These are phyloP conservation scores for Parasteatoda tepidariorum DNA, from an alignment of 1,140 invertebrate species.

Conservation along the genomic window DNA sequence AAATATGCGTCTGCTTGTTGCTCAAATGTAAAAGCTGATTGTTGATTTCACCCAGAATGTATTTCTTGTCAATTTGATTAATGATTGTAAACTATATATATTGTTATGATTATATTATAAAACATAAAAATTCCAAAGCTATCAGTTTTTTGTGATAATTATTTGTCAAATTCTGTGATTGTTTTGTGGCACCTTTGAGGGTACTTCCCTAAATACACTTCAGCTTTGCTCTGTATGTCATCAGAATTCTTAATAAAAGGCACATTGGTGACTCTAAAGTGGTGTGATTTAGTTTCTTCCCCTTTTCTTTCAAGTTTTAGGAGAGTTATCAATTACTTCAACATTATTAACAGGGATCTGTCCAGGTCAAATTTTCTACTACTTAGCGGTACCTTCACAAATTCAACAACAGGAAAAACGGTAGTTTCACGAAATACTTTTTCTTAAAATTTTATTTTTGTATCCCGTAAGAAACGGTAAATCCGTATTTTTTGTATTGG, in stretches of 20 bases:
- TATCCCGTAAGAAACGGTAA: too few relatives aligned
- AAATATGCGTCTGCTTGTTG: conserved; percentile 49
- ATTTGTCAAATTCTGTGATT: conserved; percentile 56
- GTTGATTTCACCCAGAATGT: conserved; percentile 53
- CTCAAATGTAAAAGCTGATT: conserved; percentile 57
- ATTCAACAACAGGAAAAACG: too few relatives aligned
- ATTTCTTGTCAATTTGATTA: conserved; percentile 55
- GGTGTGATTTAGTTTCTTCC: too few relatives aligned
- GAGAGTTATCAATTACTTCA: too few relatives aligned
- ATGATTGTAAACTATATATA: conserved; percentile 46
- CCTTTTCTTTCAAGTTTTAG: too few relatives aligned
- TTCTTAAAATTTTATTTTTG: too few relatives aligned
- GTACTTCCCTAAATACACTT: conserved; percentile 48
- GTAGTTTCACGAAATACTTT: too few relatives aligned
- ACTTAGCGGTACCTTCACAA: too few relatives aligned
- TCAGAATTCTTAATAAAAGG: conserved; percentile 58
- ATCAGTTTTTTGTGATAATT: conserved; percentile 55
- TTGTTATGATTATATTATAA: conserved; percentile 28
- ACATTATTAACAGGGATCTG: too few relatives aligned
- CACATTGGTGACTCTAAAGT: conserved; percentile 45
- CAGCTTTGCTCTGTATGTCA: conserved; percentile 58
- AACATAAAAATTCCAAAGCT: conserved; percentile 51
- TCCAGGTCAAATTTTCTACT: too few relatives aligned
- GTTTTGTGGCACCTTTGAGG: conserved; percentile 56
- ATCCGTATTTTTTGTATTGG: too few relatives aligned